These are phyloP conservation scores for Lysandra bellargus DNA, from an alignment of 2,888 invertebrate genomes.

Conservation along the genomic window DNA sequence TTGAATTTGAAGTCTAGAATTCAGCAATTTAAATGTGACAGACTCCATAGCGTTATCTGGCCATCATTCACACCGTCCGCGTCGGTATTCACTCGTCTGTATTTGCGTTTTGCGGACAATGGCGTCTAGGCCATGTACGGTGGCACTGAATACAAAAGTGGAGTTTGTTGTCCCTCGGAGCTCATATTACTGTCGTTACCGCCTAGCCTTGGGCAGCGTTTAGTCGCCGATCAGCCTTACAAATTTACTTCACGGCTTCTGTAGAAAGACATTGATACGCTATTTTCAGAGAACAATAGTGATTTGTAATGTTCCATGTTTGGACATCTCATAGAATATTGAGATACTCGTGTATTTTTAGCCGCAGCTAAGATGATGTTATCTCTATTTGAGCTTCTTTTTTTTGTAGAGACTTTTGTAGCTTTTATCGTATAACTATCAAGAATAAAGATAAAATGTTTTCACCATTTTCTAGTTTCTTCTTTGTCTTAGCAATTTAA, in stretches of 20 bases:
- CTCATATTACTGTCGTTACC: conserved; percentile 41
- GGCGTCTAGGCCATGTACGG: conserved; percentile 45
- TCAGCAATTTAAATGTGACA: conserved; percentile 43
- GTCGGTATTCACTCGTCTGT: conserved; percentile 47
- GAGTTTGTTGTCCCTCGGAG: conserved; percentile 43
- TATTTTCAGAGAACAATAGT: conserved; percentile 32
- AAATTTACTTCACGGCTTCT: conserved; percentile 36
- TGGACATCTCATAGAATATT: conserved; percentile 20
- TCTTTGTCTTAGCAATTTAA: neutral
- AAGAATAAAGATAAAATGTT: neutral
- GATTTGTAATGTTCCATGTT: conserved; percentile 28
- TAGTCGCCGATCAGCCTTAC: conserved; percentile 36
- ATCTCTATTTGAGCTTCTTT: conserved; percentile 3
- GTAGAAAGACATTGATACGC: conserved; percentile 38
- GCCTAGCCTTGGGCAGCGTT: conserved; percentile 39
- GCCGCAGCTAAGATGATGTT: neutral
- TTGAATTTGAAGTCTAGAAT: conserved; percentile 43
- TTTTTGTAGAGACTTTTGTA: neutral
- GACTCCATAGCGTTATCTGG: conserved; percentile 45
- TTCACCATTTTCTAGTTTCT: neutral
- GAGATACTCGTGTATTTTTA: conserved; percentile 19
- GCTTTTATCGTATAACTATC: neutral
- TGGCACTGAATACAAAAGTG: conserved; percentile 44
- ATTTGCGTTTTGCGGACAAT: conserved; percentile 49
- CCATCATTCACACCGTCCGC: conserved; percentile 46